Evolutionary conservation across 2,888 invertebrate genomes (phyloP), one percentile per base, ranked within the genome.

Genomic region (Drosophila mulleri): DNA sequence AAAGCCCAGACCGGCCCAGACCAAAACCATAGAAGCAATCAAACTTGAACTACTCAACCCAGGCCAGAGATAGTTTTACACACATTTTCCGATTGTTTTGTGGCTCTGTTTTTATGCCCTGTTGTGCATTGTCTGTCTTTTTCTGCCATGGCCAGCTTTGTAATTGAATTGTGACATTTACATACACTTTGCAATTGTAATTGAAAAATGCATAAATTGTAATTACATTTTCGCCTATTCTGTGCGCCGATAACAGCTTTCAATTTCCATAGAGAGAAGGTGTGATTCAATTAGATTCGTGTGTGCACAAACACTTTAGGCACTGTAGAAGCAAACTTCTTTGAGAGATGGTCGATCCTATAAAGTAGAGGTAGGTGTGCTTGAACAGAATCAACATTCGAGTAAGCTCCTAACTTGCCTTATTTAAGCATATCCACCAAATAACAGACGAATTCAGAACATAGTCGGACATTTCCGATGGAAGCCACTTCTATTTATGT

Each of bases 101-200:
- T 68, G 66, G 67, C 50, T 32, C 39, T 52, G 52, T 63, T 65
- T 45, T 39, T 48, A 14, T 62, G 48, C 44, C 32, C 12, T 53
- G 61, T 62, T 69, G 59, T 75, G 26, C 32, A 26, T 53, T 41
- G 39, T 59, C 16, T 20, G 63, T 35, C 48, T 39, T 18, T 39
- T 47, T 59, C 47, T 59, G 56, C 67, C 59, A 65, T 59, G 61
- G 65, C 69, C 65, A 29, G 67, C 66, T 75, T 67, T 79, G 68
- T 77, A 85, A 81, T 81, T 85, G 71, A 85, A 83, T 81, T 83
- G 75, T 79, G 73, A 71, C 71, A 69, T 59, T 80, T 78, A 73
- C 72, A 71, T 68, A 69, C 64, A 74, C 66, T 67, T 74, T 64
- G 56, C 58, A 60, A 68, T 54, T 65, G 78, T 75, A 73, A 82